A percentile compares a stretch with the other conserved stretches of the same genome.
Conservation (phyloP, 1,140 invertebrate species). For the Wiebesia pumilae region DNA sequence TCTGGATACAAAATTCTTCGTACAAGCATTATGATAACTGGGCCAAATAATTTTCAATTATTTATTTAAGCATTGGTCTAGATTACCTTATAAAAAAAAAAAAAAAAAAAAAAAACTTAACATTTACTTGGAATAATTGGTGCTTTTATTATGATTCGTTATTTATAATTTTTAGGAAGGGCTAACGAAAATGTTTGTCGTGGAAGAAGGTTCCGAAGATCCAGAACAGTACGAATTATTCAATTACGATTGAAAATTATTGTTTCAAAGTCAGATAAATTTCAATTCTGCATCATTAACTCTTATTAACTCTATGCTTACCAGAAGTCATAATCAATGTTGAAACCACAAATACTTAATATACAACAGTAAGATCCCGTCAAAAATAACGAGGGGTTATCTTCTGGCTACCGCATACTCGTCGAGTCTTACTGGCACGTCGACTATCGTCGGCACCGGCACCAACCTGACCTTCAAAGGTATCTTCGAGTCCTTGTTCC, state of each 20-base stretch:
- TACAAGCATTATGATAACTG: too few species aligned
- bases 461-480: slow-evolving; percentile 92
- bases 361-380: slow-evolving; percentile 75
- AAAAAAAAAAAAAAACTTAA: too few species aligned
- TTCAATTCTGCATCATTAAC: too few species aligned
- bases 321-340: too few species aligned
- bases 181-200: slow-evolving; percentile 53
- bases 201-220: slow-evolving; percentile 30
- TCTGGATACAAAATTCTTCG: too few species aligned
- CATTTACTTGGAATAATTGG: too few species aligned
- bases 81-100: too few species aligned
- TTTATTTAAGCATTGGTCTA: too few species aligned
- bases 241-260: not conserved
- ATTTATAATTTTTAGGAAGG: slow-evolving; percentile 56
- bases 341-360: not conserved
- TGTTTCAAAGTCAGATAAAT: too few species aligned
- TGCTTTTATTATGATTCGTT: too few species aligned
- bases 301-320: too few species aligned
- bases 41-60: too few species aligned
- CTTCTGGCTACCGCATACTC: slow-evolving; percentile 88
- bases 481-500: slow-evolving; percentile 79
- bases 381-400: slow-evolving; percentile 82
- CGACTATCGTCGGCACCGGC: slow-evolving; percentile 90
- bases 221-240: slow-evolving; percentile 8
- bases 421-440: slow-evolving; percentile 87